A percentile compares a stretch with the other conserved stretches of the same genome.
Evolutionary conservation across 2,113 vertebrate species (phyloP).

Genomic region (Sporophila hypoxantha): DNA sequence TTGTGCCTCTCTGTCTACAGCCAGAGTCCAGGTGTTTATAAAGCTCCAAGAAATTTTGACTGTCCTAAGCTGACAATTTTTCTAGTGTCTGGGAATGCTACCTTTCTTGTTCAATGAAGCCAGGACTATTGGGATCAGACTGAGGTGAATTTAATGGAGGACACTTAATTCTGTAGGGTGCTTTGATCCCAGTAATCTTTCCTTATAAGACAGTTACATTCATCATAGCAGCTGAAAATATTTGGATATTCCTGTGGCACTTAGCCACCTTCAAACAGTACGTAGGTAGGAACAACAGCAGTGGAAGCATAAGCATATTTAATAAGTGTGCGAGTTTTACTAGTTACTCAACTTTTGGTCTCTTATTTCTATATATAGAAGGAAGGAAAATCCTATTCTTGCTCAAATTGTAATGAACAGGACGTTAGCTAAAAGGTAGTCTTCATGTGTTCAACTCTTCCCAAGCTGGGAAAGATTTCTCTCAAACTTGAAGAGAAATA

Average conservation of each 20-base stretch:
- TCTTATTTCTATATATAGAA: background rate
- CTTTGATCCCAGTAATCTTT: background rate
- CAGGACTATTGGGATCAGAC: background rate
- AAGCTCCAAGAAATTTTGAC: background rate
- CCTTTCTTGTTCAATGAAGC: background rate
- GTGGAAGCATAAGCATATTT: background rate
- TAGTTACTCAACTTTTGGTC: background rate
- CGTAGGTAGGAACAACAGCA: accelerated
- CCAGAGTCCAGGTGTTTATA: background rate
- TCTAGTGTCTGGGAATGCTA: background rate
- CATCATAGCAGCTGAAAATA: background rate
- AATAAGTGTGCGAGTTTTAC: background rate
- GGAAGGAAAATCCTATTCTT: background rate
- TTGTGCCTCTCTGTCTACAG: background rate
- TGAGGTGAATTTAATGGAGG: background rate
- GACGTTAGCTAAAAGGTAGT: background rate
- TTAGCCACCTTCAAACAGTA: background rate
- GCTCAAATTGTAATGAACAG: background rate
- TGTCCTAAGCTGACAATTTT: background rate
- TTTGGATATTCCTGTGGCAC: background rate
- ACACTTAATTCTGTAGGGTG: background rate
- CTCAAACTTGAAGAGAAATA: background rate
- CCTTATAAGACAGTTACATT: background rate
- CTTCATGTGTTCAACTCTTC: background rate
- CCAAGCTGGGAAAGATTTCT: background rate